Evolutionary conservation across 2,888 invertebrate species (phyloP).

Genomic region (Cosmorhoe ocellata): DNA sequence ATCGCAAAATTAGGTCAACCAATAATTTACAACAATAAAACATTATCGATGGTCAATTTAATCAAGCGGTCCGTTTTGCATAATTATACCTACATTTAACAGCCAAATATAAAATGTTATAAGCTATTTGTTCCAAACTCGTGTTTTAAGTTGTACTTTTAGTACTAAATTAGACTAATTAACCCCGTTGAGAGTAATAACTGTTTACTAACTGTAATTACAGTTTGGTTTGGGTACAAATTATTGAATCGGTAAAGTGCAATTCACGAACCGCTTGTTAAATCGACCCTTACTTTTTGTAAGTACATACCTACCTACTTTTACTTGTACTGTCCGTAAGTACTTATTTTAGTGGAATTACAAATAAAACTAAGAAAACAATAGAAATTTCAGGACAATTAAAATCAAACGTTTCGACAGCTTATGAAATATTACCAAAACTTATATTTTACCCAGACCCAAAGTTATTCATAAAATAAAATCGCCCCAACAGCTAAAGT

Average conservation of each 20-base stretch:
- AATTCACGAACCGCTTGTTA: too few species aligned
- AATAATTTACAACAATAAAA: slow-evolving; percentile 23
- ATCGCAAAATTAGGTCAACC: neutral
- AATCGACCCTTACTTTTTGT: too few species aligned
- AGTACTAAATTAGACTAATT: slow-evolving; percentile 54
- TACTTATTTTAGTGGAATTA: too few species aligned
- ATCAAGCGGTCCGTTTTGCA: slow-evolving; percentile 2
- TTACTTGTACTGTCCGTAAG: too few species aligned
- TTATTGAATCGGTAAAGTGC: slow-evolving; percentile 43
- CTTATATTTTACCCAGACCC: slow-evolving; percentile 16
- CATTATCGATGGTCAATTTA: slow-evolving; percentile 15
- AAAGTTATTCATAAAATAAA: slow-evolving; percentile 33
- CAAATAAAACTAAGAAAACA: too few species aligned
- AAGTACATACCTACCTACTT: too few species aligned
- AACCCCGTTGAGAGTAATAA: slow-evolving; percentile 51
- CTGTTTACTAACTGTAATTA: slow-evolving; percentile 53
- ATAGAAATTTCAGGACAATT: neutral
- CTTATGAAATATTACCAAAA: slow-evolving; percentile 4
- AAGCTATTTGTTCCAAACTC: slow-evolving; percentile 38
- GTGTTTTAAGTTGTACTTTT: slow-evolving; percentile 29
- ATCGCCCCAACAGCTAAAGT: slow-evolving; percentile 34
- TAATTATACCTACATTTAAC: slow-evolving; percentile 15
- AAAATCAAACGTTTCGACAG: slow-evolving; percentile 4
- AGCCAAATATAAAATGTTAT: slow-evolving; percentile 20
- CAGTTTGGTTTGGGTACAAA: slow-evolving; percentile 38